Percentiles rank a stretch among this genome's conserved stretches.
Conservation (phyloP, 1,140 invertebrate genomes). For the Pentalonia nigronervosa region DNA sequence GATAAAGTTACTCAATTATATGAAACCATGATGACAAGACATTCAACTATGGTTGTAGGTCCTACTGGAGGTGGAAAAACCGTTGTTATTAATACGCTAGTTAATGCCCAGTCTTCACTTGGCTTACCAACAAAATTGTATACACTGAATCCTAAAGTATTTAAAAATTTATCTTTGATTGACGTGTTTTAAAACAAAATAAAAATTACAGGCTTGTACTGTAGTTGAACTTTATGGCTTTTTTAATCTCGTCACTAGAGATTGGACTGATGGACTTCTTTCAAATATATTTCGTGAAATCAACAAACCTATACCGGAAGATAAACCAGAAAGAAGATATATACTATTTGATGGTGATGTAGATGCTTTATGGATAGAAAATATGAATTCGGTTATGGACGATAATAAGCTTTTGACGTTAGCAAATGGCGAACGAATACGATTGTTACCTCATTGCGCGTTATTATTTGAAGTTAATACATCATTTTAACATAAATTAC, state of each 20-base stretch:
- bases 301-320: constrained; percentile 72
- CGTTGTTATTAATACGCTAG: constrained; percentile 81
- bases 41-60: constrained; percentile 90
- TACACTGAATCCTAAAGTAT: constrained; percentile 78
- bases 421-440: constrained; percentile 55
- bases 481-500: not conserved
- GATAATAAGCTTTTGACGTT: constrained; percentile 77
- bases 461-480: constrained; percentile 83
- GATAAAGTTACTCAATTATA: constrained; percentile 87
- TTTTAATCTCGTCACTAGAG: constrained; percentile 81
- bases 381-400: constrained; percentile 97
- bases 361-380: constrained; percentile 92
- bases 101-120: constrained; percentile 76
- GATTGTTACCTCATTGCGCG: constrained; percentile 79
- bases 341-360: constrained; percentile 93
- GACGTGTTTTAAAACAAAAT: constrained; percentile 63
- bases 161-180: not conserved
- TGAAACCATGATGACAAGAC: constrained; percentile 92
- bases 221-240: constrained; percentile 91
- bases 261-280: constrained; percentile 91
- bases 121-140: constrained; percentile 79
- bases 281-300: constrained; percentile 91
- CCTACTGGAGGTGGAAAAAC: constrained; percentile 91
- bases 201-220: constrained; percentile 72
- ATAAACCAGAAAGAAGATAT: constrained; percentile 76